Percentiles rank a stretch among this genome's conserved stretches.
Evolutionary conservation across 2,113 vertebrate genomes (phyloP).

Genomic region (Rafetus swinhoei): DNA sequence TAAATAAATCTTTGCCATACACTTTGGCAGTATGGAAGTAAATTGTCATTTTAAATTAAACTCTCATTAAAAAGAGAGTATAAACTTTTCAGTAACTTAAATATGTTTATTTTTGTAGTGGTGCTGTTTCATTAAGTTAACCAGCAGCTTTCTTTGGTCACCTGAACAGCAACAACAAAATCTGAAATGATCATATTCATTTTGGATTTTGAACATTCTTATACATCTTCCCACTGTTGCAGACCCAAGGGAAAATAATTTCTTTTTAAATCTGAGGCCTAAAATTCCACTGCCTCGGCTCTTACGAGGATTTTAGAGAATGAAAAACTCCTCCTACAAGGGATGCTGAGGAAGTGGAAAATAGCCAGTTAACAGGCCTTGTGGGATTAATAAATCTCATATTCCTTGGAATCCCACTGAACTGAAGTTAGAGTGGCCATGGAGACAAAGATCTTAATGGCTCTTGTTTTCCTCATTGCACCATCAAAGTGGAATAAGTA

Average conservation of each 20-base stretch:
- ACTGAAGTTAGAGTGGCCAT: constrained; percentile 73
- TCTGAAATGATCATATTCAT: background rate
- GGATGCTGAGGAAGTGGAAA: constrained; percentile 68
- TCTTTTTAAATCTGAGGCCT: constrained; percentile 54
- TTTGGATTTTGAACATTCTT: constrained; percentile 61
- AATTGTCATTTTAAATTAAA: constrained; percentile 61
- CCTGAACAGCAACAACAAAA: constrained; percentile 29
- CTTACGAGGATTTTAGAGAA: constrained; percentile 67
- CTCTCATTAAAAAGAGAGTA: constrained; percentile 7
- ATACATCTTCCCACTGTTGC: constrained; percentile 39
- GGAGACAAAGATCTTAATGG: constrained; percentile 66
- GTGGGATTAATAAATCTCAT: constrained; percentile 77
- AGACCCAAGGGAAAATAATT: constrained; percentile 50
- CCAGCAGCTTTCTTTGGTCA: constrained; percentile 27
- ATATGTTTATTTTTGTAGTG: background rate
- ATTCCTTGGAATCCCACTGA: constrained; percentile 82
- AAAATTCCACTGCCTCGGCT: constrained; percentile 71
- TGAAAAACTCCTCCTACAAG: constrained; percentile 46
- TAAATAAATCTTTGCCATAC: constrained; percentile 54
- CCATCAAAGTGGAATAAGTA: constrained; percentile 65
- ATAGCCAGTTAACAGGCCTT: constrained; percentile 68
- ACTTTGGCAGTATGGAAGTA: constrained; percentile 43
- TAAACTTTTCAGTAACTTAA: background rate
- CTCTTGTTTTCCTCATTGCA: constrained; percentile 63
- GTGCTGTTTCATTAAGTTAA: background rate